Conservation (phyloP, 2,113 vertebrate genomes). For the Sorex fumeus region DNA sequence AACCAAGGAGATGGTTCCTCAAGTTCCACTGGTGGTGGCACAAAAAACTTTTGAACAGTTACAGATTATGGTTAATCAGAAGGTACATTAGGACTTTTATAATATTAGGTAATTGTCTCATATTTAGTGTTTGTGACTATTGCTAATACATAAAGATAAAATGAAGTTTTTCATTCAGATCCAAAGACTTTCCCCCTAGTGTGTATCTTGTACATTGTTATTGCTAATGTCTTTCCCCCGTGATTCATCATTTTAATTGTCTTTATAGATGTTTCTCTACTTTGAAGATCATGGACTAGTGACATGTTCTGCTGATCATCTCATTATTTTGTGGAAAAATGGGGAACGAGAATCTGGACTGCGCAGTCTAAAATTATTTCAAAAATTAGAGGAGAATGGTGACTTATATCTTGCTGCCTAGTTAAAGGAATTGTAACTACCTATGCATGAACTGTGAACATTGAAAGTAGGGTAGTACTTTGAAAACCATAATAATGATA, state of each 20-base stretch:
- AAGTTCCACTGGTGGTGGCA: no score
- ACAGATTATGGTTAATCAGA: slow-evolving; percentile 34
- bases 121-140: slow-evolving; percentile 10
- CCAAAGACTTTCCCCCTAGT: background rate
- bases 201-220: background rate
- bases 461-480: slow-evolving; percentile 53
- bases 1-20: background rate
- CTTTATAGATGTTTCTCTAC: slow-evolving; percentile 95
- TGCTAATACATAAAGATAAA: background rate
- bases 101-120: background rate
- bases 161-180: background rate
- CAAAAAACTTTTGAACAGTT: slow-evolving; percentile 47
- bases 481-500: slow-evolving; percentile 38
- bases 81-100: background rate
- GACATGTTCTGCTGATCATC: slow-evolving; percentile 96
- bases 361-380: slow-evolving; percentile 94
- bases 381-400: slow-evolving; percentile 93
- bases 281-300: slow-evolving; percentile 94
- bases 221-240: background rate
- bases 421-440: slow-evolving; percentile 26
- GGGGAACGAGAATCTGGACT: slow-evolving; percentile 94
- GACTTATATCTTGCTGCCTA: slow-evolving; percentile 86
- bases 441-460: slow-evolving; percentile 27
- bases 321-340: slow-evolving; percentile 97
- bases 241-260: slow-evolving; percentile 69